Percentiles rank a stretch among this genome's conserved stretches.
Evolutionary conservation across 2,888 invertebrate species (phyloP).

Genomic region (Drosophila fungiperda): DNA sequence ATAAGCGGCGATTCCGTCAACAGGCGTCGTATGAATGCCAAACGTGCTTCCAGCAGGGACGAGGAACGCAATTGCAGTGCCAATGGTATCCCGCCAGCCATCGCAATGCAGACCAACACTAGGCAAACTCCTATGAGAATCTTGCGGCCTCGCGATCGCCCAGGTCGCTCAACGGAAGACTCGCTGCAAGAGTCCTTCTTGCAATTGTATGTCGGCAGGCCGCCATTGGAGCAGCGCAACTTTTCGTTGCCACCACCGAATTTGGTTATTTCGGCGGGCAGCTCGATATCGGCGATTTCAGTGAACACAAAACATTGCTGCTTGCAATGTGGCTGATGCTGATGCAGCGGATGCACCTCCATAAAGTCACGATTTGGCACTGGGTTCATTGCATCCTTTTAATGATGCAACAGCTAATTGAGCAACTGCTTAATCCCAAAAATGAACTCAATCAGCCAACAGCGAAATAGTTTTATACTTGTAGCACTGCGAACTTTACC

Average conservation of each 20-base stretch:
- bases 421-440: neutral
- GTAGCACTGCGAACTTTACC: slow-evolving; percentile 4
- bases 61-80: slow-evolving; percentile 87
- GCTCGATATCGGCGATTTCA: slow-evolving; percentile 85
- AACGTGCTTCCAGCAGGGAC: slow-evolving; percentile 86
- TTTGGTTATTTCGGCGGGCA: slow-evolving; percentile 85
- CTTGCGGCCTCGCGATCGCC: slow-evolving; percentile 77
- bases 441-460: neutral
- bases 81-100: slow-evolving; percentile 86
- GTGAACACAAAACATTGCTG: slow-evolving; percentile 85
- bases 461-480: neutral
- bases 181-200: slow-evolving; percentile 82
- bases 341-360: slow-evolving; percentile 84
- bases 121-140: slow-evolving; percentile 80
- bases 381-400: slow-evolving; percentile 80
- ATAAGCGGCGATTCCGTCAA: slow-evolving; percentile 87
- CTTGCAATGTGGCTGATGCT: slow-evolving; percentile 83
- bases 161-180: slow-evolving; percentile 70
- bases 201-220: slow-evolving; percentile 77
- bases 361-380: slow-evolving; percentile 85
- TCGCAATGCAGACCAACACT: slow-evolving; percentile 82
- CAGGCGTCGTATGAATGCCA: slow-evolving; percentile 86
- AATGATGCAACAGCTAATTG: neutral
- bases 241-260: slow-evolving; percentile 83
- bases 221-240: slow-evolving; percentile 82